phyloP scores from a whole-genome alignment of 2,888 invertebrate species.

The Steinernema scapterisci region DNA sequence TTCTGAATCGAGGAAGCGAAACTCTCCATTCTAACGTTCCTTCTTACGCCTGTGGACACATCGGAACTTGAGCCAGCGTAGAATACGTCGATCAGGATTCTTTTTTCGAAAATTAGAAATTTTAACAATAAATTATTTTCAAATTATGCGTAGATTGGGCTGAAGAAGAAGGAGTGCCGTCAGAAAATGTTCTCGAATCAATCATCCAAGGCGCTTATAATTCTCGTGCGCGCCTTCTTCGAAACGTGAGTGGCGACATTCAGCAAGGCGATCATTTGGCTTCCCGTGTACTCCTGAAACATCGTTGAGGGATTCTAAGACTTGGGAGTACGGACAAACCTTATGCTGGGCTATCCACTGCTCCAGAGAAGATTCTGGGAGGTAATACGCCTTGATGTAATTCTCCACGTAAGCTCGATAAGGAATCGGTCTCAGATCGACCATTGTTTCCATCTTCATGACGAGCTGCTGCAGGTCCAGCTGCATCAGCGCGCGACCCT shows the following conservation, averaged over 20 bases:
- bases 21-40: no score
- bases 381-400: constrained; percentile 94
- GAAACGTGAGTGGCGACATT: constrained; percentile 85
- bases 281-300: constrained; percentile 81
- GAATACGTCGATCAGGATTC: no score
- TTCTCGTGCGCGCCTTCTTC: constrained; percentile 77
- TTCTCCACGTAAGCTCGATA: constrained; percentile 87
- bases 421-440: constrained; percentile 79
- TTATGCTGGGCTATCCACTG: constrained; percentile 82
- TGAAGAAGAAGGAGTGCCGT: background rate
- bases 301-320: background rate
- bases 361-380: constrained; percentile 85
- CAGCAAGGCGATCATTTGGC: constrained; percentile 83
- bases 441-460: constrained; percentile 83
- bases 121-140: background rate
- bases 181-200: background rate
- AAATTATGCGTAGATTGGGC: constrained; percentile 21
- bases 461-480: constrained; percentile 93
- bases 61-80: no score
- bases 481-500: constrained; percentile 95
- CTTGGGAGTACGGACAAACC: background rate
- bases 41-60: no score
- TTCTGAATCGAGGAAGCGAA: no score
- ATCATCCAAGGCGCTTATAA: constrained; percentile 52
- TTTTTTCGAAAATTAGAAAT: no score